A percentile compares a stretch with the other conserved stretches of the same genome.
Evolutionary conservation across 2,888 invertebrate species (phyloP).

Genomic region (Drosophila hamatofila): DNA sequence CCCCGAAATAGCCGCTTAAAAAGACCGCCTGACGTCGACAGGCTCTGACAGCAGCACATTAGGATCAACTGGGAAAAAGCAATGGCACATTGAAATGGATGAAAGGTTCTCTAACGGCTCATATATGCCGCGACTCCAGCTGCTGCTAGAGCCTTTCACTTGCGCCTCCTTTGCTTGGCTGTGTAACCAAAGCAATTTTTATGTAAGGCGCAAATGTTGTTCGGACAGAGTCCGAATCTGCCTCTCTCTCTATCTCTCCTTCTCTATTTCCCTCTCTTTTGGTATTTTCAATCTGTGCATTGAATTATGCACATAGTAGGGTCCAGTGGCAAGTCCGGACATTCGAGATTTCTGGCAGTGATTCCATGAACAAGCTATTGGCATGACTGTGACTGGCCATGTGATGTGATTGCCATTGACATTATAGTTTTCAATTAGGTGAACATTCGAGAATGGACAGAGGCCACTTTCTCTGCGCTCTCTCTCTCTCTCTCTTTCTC

Average conservation of each 20-base stretch:
- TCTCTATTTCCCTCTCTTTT: neutral
- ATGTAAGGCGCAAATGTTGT: slow-evolving; percentile 38
- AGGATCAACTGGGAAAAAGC: slow-evolving; percentile 61
- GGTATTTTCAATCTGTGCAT: slow-evolving; percentile 17
- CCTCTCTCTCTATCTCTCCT: neutral
- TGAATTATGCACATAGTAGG: slow-evolving; percentile 30
- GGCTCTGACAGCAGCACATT: slow-evolving; percentile 75
- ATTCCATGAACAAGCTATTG: slow-evolving; percentile 41
- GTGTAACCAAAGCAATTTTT: slow-evolving; percentile 52
- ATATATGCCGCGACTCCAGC: slow-evolving; percentile 10
- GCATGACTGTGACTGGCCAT: slow-evolving; percentile 14
- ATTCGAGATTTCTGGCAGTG: slow-evolving; percentile 17
- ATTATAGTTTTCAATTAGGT: slow-evolving; percentile 76
- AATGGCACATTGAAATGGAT: slow-evolving; percentile 34
- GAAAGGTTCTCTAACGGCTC: slow-evolving; percentile 34
- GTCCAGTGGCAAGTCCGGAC: neutral
- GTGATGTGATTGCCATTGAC: slow-evolving; percentile 70
- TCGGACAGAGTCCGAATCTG: neutral
- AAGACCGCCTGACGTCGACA: slow-evolving; percentile 65
- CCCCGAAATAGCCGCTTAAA: slow-evolving; percentile 71
- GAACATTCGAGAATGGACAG: slow-evolving; percentile 25
- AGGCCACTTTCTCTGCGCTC: neutral
- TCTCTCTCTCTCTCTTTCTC: neutral
- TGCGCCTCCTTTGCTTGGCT: neutral
- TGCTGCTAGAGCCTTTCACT: slow-evolving; percentile 1